Evolutionary conservation across 2,113 vertebrate genomes (phyloP).

Genomic region (Paratilapia polleni): DNA sequence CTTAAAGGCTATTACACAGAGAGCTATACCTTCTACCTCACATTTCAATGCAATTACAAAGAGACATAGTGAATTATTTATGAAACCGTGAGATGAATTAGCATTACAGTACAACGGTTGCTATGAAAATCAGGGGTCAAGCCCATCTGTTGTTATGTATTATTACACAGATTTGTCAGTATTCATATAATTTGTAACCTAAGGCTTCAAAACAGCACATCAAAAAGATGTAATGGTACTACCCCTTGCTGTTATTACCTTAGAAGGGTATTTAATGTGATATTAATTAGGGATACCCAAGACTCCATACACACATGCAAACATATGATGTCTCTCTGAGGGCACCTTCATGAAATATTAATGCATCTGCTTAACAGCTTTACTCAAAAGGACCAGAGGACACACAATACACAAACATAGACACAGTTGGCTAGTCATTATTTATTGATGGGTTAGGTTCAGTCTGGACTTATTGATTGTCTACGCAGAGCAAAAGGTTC

Average conservation of each 20-base stretch:
- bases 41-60: no score
- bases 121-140: neutral
- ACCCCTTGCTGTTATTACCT: neutral
- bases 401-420: no score
- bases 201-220: neutral
- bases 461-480: accelerated
- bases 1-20: no score
- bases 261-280: neutral
- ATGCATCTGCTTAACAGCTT: slow-evolving; percentile 17
- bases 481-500: neutral
- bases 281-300: slow-evolving; percentile 14
- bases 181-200: neutral
- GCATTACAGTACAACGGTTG: accelerated
- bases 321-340: slow-evolving; percentile 24
- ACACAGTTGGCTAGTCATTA: neutral
- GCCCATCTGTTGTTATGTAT: accelerated
- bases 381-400: neutral
- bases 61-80: neutral
- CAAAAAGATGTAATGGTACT: neutral
- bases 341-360: slow-evolving; percentile 39
- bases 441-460: neutral
- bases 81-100: accelerated
- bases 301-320: neutral
- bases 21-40: no score
- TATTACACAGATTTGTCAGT: neutral